Evolutionary conservation across 2,797 vertebrate genomes (phyloP).

Genomic region (Neopelma chrysocephalum): DNA sequence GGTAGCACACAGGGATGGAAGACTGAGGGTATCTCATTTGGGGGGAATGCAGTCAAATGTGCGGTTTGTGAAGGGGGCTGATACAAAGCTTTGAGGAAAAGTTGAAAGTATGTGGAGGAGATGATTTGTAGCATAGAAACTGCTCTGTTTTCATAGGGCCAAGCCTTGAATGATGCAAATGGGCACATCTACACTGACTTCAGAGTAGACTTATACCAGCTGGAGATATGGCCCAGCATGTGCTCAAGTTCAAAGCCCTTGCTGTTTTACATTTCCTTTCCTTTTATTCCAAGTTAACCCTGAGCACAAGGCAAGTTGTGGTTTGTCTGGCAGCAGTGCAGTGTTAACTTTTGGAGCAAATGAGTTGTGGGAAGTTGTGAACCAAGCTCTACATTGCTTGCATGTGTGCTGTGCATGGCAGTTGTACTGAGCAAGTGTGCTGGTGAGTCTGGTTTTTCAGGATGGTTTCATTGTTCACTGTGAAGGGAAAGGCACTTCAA

Average conservation of each 20-base stretch:
- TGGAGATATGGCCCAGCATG: not conserved
- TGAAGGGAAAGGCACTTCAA: not conserved
- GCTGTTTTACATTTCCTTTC: not conserved
- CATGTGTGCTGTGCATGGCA: not conserved
- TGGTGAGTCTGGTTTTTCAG: not conserved
- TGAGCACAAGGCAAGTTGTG: not conserved
- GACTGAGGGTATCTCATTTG: not conserved
- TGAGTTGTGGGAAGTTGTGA: not conserved
- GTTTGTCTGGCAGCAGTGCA: not conserved
- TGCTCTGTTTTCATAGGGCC: not conserved
- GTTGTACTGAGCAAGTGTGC: not conserved
- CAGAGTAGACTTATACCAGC: not conserved
- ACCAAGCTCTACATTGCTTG: not conserved
- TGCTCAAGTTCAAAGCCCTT: not conserved
- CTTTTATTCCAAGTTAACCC: not conserved
- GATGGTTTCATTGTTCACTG: not conserved
- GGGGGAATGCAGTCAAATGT: not conserved
- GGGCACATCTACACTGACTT: not conserved
- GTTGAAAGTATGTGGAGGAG: not conserved
- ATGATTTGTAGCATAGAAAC: not conserved
- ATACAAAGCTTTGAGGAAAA: not conserved
- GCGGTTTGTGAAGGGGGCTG: fast-evolving
- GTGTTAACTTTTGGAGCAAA: not conserved
- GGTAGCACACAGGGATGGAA: not conserved
- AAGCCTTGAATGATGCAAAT: not conserved